Conservation (phyloP, 2,797 vertebrate genomes). For the Allenopithecus nigroviridis region DNA sequence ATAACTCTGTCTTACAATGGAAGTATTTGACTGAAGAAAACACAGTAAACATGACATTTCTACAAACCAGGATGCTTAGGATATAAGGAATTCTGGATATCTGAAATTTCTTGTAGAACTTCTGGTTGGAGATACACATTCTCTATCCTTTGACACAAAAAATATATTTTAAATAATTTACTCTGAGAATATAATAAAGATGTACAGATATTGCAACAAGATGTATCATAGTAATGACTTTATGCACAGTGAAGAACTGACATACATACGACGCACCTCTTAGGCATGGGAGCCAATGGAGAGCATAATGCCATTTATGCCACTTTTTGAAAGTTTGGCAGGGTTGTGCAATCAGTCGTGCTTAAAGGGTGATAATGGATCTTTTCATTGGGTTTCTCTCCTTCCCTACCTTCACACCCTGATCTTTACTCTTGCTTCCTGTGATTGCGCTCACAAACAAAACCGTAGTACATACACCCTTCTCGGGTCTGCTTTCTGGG, state of each 20-base stretch:
- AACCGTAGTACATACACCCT: not conserved
- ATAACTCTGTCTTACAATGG: not conserved
- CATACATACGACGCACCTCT: fast-evolving
- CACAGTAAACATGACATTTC: not conserved
- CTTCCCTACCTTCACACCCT: not conserved
- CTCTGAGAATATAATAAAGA: not conserved
- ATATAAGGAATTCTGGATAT: not conserved
- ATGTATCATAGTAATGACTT: not conserved
- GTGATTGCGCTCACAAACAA: not conserved
- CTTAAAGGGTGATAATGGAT: not conserved
- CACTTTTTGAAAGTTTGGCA: not conserved
- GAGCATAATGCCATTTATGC: not conserved
- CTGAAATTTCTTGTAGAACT: not conserved
- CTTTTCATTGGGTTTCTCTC: not conserved
- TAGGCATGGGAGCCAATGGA: fast-evolving
- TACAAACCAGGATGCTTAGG: not conserved
- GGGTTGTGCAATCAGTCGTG: too few relatives aligned
- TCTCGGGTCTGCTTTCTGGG: not conserved
- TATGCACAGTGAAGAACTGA: not conserved
- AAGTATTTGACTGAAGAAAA: not conserved
- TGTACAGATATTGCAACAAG: not conserved
- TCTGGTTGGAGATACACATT: not conserved
- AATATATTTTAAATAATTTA: not conserved
- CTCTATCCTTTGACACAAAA: not conserved
- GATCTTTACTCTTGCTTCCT: not conserved